Conservation (phyloP, 1,140 invertebrate genomes). For the Calycopis cecrops region DNA sequence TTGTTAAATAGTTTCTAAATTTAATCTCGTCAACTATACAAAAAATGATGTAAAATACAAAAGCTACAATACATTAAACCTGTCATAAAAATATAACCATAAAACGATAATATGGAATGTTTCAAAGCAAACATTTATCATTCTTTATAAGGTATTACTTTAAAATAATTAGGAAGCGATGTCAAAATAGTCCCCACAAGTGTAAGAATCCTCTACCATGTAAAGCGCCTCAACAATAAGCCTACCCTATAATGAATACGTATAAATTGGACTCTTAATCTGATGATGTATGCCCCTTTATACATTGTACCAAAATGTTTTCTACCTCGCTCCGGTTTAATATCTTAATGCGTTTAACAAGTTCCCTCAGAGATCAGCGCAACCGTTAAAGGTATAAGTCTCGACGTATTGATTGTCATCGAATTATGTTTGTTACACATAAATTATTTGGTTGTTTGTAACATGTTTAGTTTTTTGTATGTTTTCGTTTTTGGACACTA, state of each 20-base stretch:
- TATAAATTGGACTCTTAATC: constrained; percentile 60
- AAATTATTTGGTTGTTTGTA: constrained; percentile 9
- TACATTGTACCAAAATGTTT: constrained; percentile 45
- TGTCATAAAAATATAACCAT: too few relatives aligned
- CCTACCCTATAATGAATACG: constrained; percentile 48
- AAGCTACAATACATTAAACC: too few relatives aligned
- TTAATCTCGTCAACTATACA: too few relatives aligned
- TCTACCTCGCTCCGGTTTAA: constrained; percentile 41
- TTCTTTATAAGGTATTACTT: constrained; percentile 48
- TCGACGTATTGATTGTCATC: constrained; percentile 9
- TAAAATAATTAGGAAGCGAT: constrained; percentile 59
- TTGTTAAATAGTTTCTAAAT: too few relatives aligned
- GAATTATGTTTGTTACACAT: constrained; percentile 13
- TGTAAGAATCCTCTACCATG: constrained; percentile 39
- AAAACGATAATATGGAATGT: too few relatives aligned
- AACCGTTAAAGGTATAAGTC: neutral
- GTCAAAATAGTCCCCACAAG: constrained; percentile 60
- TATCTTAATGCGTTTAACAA: constrained; percentile 65
- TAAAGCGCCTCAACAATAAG: constrained; percentile 53
- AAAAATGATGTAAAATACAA: too few relatives aligned
- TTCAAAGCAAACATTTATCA: constrained; percentile 12
- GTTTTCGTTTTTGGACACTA: too few relatives aligned
- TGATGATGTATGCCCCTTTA: constrained; percentile 56
- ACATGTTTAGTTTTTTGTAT: constrained; percentile 1
- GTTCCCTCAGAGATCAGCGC: constrained; percentile 25